Evolutionary conservation across 2,888 invertebrate species (phyloP).

Genomic region (Macrosiphum euphorbiae): DNA sequence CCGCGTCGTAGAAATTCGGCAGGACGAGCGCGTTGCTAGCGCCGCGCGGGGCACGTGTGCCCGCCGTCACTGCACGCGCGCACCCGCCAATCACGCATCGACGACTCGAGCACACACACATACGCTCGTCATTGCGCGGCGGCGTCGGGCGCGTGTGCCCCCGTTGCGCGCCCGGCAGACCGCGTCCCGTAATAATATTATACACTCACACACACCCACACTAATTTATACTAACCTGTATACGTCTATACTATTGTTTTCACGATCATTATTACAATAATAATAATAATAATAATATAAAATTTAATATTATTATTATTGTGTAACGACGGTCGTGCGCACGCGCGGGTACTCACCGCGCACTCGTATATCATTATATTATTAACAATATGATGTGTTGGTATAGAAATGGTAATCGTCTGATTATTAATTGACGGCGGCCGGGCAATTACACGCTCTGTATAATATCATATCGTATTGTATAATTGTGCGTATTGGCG

Average conservation of each 20-base stretch:
- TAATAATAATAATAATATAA: neutral
- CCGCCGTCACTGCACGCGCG: constrained; percentile 52
- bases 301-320: constrained; percentile 30
- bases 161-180: constrained; percentile 25
- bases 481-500: constrained; percentile 1
- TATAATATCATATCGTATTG: neutral
- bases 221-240: neutral
- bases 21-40: constrained; percentile 17
- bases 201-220: neutral
- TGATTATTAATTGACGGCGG: constrained; percentile 26
- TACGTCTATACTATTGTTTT: neutral
- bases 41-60: constrained; percentile 38
- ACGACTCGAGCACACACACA: constrained; percentile 11
- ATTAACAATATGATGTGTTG: neutral
- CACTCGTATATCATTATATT: neutral
- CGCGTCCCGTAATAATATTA: constrained; percentile 11
- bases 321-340: neutral
- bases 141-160: constrained; percentile 44
- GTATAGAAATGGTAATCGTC: constrained; percentile 25
- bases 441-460: neutral
- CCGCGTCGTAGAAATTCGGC: constrained; percentile 47
- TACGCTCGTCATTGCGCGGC: neutral
- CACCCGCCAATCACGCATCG: constrained; percentile 57
- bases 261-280: constrained; percentile 3
- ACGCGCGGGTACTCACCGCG: neutral